Conservation (phyloP, 2,797 vertebrate genomes). For the Syndactyla subalaris region DNA sequence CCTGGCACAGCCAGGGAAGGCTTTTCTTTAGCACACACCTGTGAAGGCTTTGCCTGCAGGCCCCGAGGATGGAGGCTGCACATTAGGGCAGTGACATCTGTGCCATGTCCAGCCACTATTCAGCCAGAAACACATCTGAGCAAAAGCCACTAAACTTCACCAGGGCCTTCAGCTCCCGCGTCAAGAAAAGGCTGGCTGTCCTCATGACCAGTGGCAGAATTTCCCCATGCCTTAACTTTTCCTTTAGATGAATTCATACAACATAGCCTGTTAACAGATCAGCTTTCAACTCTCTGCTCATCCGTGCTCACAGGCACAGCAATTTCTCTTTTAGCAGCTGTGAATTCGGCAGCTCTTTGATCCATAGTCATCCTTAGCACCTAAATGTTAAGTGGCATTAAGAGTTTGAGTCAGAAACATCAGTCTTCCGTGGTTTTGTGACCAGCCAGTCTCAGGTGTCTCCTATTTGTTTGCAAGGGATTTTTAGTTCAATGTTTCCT, state of each 20-base stretch:
- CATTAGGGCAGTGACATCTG: not conserved
- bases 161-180: not conserved
- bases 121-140: constrained; percentile 1
- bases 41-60: not conserved
- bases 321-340: not conserved
- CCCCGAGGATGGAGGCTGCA: not conserved
- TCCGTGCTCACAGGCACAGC: not conserved
- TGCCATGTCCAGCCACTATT: not conserved
- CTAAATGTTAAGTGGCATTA: constrained; percentile 21
- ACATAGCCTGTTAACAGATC: not conserved
- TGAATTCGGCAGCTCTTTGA: constrained; percentile 15
- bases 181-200: not conserved
- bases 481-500: not conserved
- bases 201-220: not conserved
- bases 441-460: not conserved
- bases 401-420: not conserved
- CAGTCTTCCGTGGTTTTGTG: not conserved
- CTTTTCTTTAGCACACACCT: constrained; percentile 40
- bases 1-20: not conserved
- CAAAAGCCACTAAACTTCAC: not conserved
- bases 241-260: constrained; percentile 9
- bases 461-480: not conserved
- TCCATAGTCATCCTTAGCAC: not conserved
- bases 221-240: not conserved
- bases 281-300: not conserved